Evolutionary conservation across 2,797 vertebrate genomes (phyloP).

Genomic region (Aulostomus chinensis): DNA sequence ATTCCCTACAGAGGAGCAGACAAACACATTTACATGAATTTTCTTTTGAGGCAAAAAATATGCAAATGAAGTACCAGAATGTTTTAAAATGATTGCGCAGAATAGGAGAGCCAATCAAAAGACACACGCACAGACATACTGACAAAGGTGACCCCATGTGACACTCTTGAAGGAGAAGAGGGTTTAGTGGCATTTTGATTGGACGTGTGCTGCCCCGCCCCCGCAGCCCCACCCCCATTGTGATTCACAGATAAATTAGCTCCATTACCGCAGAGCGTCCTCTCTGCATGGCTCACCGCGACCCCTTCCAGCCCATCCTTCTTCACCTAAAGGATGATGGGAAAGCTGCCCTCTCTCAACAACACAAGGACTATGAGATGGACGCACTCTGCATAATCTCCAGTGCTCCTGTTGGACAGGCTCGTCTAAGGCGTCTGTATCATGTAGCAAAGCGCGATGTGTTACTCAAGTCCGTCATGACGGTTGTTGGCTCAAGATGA

Average conservation of each 20-base stretch:
- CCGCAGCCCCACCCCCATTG: slow-evolving; percentile 53
- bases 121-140: slow-evolving; percentile 20
- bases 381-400: slow-evolving; percentile 57
- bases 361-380: slow-evolving; percentile 42
- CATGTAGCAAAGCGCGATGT: slow-evolving; percentile 61
- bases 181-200: slow-evolving; percentile 74
- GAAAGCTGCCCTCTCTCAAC: slow-evolving; percentile 58
- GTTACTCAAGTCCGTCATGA: slow-evolving; percentile 68
- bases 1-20: slow-evolving; percentile 83
- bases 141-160: slow-evolving; percentile 70
- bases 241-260: slow-evolving; percentile 75
- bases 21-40: slow-evolving; percentile 21
- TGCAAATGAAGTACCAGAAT: no score
- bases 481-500: slow-evolving; percentile 54
- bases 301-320: slow-evolving; percentile 58
- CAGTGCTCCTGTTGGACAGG: slow-evolving; percentile 33
- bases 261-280: slow-evolving; percentile 69
- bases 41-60: slow-evolving; percentile 5
- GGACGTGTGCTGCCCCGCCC: slow-evolving; percentile 58
- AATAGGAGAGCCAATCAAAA: slow-evolving; percentile 13
- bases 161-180: slow-evolving; percentile 64
- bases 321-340: slow-evolving; percentile 67
- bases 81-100: not conserved
- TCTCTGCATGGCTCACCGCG: slow-evolving; percentile 45
- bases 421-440: slow-evolving; percentile 51